Conservation (phyloP, 2,888 invertebrate genomes). For the Tubulanus polymorphus region DNA sequence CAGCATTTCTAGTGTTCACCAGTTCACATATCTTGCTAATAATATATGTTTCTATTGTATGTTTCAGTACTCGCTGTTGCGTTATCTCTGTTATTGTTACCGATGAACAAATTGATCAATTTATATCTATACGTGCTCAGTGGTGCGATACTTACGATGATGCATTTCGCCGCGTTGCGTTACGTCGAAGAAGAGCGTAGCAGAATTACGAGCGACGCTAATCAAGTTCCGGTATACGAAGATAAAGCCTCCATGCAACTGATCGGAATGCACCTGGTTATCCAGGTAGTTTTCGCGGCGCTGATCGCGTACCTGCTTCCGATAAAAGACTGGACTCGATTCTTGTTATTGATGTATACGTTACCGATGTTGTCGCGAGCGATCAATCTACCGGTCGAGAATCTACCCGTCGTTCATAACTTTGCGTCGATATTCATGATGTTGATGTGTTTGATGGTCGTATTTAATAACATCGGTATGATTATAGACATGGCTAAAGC, state of each 20-base stretch:
- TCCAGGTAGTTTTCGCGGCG: slow-evolving; percentile 49
- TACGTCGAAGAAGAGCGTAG: slow-evolving; percentile 52
- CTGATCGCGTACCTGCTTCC: slow-evolving; percentile 52
- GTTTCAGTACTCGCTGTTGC: slow-evolving; percentile 56
- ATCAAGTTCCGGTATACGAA: slow-evolving; percentile 24
- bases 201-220: slow-evolving; percentile 19
- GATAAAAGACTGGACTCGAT: slow-evolving; percentile 45
- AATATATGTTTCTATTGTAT: slow-evolving; percentile 19
- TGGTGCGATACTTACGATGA: slow-evolving; percentile 51
- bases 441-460: slow-evolving; percentile 51
- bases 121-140: slow-evolving; percentile 57
- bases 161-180: slow-evolving; percentile 53
- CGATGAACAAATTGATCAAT: slow-evolving; percentile 54
- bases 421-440: slow-evolving; percentile 53
- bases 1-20: not conserved
- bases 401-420: slow-evolving; percentile 53
- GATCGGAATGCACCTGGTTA: slow-evolving; percentile 43
- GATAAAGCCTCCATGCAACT: slow-evolving; percentile 38
- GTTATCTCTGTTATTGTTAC: slow-evolving; percentile 55
- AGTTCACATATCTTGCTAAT: not conserved
- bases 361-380: slow-evolving; percentile 56
- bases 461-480: slow-evolving; percentile 50
- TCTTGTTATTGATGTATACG: slow-evolving; percentile 54
- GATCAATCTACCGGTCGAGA: slow-evolving; percentile 50
- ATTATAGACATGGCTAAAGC: slow-evolving; percentile 46